These are phyloP conservation scores for Phylloscopus trochiloides DNA, from an alignment of 2,113 vertebrate species.

Conservation along the genomic window DNA sequence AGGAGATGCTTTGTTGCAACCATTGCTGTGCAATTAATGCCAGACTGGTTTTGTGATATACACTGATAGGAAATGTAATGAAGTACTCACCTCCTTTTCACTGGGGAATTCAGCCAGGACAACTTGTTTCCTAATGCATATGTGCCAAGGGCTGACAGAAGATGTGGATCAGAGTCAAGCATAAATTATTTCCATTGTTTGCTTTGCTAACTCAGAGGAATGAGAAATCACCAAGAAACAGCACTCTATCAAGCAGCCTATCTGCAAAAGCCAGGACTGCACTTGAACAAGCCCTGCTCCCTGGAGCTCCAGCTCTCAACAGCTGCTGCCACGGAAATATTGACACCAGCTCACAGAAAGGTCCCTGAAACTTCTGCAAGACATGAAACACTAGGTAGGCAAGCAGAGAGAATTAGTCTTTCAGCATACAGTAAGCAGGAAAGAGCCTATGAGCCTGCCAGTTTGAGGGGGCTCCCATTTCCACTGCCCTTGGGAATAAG, in stretches of 20 bases:
- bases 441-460: not conserved
- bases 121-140: not conserved
- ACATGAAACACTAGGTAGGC: not conserved
- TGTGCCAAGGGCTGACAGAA: constrained; percentile 1
- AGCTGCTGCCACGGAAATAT: not conserved
- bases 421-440: not conserved
- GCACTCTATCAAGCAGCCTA: not conserved
- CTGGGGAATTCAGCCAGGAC: not conserved
- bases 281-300: not conserved
- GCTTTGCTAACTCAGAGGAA: not conserved
- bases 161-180: not conserved
- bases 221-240: not conserved
- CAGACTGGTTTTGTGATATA: not conserved
- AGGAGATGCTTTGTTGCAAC: not conserved
- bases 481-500: not conserved
- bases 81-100: not conserved
- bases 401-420: not conserved
- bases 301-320: not conserved
- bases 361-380: not conserved
- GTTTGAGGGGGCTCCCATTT: not conserved
- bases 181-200: constrained; percentile 22
- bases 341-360: not conserved
- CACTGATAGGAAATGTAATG: not conserved
- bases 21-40: not conserved
- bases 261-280: not conserved